Evolutionary conservation across 1,140 invertebrate species (phyloP), one percentile per base, ranked within the genome.

Genomic region (Scaptomyza graminum): DNA sequence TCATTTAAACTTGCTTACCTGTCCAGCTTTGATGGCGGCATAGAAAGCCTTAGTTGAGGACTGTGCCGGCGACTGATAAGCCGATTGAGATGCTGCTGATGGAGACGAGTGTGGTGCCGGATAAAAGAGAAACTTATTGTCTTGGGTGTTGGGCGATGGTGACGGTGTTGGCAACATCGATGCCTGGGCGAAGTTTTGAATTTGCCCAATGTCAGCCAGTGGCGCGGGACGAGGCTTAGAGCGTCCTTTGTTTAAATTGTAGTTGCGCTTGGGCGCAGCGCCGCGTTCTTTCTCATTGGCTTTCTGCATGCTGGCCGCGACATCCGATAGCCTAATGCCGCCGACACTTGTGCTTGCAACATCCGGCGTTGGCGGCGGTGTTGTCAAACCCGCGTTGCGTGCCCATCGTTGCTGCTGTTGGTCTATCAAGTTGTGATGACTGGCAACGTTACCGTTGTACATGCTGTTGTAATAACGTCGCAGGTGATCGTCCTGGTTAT

Each of bases 191-290:
- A 75, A 41, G 2, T 61, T 49, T 22, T 22, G 31, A 49, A 78
- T 70, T 18, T 75, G 68, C 16, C 43, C 11, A 0, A 87, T 22
- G 6, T 82, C 62, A 0, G 65, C 22, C 8, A 87, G 34, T 13
- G 66, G 82, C n/a, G 82, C 78, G 8, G 81, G 82, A 0, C 77
- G 82, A 5, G 1, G 12, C 34, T 87, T 87, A n/a, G 6, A 41
- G 8, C 78, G 78, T 1, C 11, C n/a, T 60, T 84, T 37, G 8
- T 50, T 61, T 25, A 13, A 46, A 9, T 37, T 37, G 9, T 37
- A 25, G 9, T 47, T 44, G 8, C 74, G 69, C 11, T 78, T 87
- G 6, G 41, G 3, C 3, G 47, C 57, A 31, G 6, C 5, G 25
- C 46, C 5, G 25, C 46, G 57, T 13, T n/a, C 3, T 18, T 73